Evolutionary conservation across 2,113 vertebrate species (phyloP).

Genomic region (Orthonyx spaldingii): DNA sequence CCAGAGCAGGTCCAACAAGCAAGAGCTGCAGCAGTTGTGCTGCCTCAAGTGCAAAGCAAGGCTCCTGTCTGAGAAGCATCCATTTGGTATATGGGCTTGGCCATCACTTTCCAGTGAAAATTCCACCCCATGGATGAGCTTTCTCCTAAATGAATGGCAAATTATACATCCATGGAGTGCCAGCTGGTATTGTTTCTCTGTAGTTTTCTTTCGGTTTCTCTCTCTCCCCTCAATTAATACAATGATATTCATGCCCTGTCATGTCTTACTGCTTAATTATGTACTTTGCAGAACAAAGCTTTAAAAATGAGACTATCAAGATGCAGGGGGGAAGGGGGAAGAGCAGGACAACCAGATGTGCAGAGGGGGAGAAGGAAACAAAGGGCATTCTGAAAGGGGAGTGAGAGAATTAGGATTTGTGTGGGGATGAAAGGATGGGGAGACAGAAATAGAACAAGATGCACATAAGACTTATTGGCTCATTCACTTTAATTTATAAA

Average conservation of each 20-base stretch:
- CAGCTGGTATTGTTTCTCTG: slow-evolving; percentile 44
- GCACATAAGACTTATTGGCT: not conserved
- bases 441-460: not conserved
- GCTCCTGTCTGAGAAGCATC: not conserved
- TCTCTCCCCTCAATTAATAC: slow-evolving; percentile 22
- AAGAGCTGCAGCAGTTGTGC: fast-evolving
- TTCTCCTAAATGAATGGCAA: slow-evolving; percentile 28
- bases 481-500: not conserved
- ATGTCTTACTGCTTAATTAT: slow-evolving; percentile 50
- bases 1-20: not conserved
- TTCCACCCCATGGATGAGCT: not conserved
- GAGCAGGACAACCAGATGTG: slow-evolving; percentile 45
- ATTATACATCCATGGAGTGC: slow-evolving; percentile 14
- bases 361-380: not conserved
- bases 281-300: slow-evolving; percentile 42
- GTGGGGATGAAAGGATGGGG: not conserved
- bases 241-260: slow-evolving; percentile 44
- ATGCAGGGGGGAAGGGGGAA: not conserved
- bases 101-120: not conserved
- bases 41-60: not conserved
- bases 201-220: not conserved
- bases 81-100: not conserved
- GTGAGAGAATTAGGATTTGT: not conserved
- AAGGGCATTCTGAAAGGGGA: slow-evolving; percentile 16
- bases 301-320: slow-evolving; percentile 47